These are phyloP conservation scores for Camponotus fellah DNA, from an alignment of 2,888 invertebrate genomes.

Conservation along the genomic window DNA sequence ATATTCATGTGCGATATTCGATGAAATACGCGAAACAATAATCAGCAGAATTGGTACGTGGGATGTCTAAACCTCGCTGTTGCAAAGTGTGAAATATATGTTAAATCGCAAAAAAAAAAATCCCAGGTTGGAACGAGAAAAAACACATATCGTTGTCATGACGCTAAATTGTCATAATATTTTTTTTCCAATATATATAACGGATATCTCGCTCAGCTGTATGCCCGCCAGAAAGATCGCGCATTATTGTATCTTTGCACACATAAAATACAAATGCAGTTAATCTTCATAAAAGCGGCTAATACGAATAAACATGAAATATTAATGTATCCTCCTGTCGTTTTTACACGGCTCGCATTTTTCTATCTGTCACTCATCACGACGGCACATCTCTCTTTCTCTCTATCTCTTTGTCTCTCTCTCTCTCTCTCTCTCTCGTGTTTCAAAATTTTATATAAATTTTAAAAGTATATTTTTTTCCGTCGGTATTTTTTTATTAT, in stretches of 20 bases:
- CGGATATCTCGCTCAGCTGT: slow-evolving; percentile 29
- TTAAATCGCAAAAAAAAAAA: slow-evolving; percentile 47
- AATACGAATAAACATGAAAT: slow-evolving; percentile 54
- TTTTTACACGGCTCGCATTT: background rate
- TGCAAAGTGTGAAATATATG: slow-evolving; percentile 51
- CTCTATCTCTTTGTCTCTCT: background rate
- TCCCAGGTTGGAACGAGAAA: slow-evolving; percentile 14
- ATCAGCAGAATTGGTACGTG: slow-evolving; percentile 38
- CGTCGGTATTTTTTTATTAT: slow-evolving; percentile 9
- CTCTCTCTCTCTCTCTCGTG: background rate
- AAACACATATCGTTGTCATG: slow-evolving; percentile 50
- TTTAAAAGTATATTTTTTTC: background rate
- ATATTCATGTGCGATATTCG: slow-evolving; percentile 32
- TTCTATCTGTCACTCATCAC: slow-evolving; percentile 34
- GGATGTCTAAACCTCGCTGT: slow-evolving; percentile 39
- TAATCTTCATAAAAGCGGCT: slow-evolving; percentile 52
- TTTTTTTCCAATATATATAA: slow-evolving; percentile 50
- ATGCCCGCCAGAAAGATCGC: slow-evolving; percentile 18
- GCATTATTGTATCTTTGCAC: slow-evolving; percentile 51
- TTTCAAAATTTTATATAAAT: slow-evolving; percentile 25
- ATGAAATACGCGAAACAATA: slow-evolving; percentile 44
- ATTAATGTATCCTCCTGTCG: slow-evolving; percentile 39
- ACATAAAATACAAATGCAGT: slow-evolving; percentile 53
- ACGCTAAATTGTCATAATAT: slow-evolving; percentile 54
- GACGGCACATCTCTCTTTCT: slow-evolving; percentile 8